phyloP scores from a whole-genome alignment of 1,140 invertebrate species.

The Ostrea edulis region DNA sequence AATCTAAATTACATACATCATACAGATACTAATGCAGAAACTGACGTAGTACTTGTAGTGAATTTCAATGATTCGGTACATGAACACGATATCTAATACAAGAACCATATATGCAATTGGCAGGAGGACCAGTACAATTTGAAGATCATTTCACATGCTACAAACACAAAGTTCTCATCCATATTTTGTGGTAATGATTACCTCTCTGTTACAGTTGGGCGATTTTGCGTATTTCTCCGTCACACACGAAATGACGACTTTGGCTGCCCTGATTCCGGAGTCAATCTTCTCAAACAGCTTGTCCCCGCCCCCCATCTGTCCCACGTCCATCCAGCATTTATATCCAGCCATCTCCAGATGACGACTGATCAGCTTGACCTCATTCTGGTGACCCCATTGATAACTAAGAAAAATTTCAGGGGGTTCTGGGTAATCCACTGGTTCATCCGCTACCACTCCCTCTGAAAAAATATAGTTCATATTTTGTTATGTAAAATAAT shows the following conservation, averaged over 20 bases:
- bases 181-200: slow-evolving; percentile 44
- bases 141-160: too few relatives aligned
- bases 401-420: slow-evolving; percentile 77
- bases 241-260: slow-evolving; percentile 74
- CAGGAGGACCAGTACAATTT: too few relatives aligned
- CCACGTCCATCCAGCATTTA: slow-evolving; percentile 77
- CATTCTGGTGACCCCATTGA: slow-evolving; percentile 75
- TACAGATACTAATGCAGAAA: neutral
- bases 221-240: slow-evolving; percentile 75
- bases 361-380: slow-evolving; percentile 72
- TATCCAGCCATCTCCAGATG: slow-evolving; percentile 74
- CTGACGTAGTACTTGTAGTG: too few relatives aligned
- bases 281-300: slow-evolving; percentile 77
- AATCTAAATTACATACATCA: neutral
- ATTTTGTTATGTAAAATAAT: too few relatives aligned
- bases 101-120: too few relatives aligned
- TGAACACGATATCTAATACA: too few relatives aligned
- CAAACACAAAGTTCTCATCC: neutral
- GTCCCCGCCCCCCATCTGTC: slow-evolving; percentile 78
- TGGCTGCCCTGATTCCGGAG: slow-evolving; percentile 71
- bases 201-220: slow-evolving; percentile 77
- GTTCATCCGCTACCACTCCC: slow-evolving; percentile 71
- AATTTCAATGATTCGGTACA: too few relatives aligned
- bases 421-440: slow-evolving; percentile 68
- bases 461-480: too few relatives aligned